Evolutionary conservation across 2,113 vertebrate genomes (phyloP).

Genomic region (Alligator mississippiensis): DNA sequence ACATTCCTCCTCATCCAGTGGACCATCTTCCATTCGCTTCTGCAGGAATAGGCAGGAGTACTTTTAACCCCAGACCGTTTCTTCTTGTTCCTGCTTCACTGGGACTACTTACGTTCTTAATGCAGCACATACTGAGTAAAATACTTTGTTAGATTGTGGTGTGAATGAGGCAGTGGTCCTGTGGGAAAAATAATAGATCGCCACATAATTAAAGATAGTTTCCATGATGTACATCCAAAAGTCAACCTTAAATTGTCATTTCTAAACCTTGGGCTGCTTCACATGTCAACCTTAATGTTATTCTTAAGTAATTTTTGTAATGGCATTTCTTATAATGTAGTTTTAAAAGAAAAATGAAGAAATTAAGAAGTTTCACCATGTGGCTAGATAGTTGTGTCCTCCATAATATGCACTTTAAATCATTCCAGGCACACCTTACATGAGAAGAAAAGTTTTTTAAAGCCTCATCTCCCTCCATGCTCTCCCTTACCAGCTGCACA

Average conservation of each 20-base stretch:
- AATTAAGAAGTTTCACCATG: not conserved
- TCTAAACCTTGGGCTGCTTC: not conserved
- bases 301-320: not conserved
- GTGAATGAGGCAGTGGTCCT: not conserved
- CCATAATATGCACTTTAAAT: accelerated
- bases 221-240: accelerated
- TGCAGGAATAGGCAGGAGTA: not conserved
- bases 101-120: not conserved
- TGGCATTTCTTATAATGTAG: not conserved
- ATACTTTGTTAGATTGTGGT: not conserved
- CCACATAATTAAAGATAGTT: not conserved
- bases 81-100: not conserved
- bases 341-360: not conserved
- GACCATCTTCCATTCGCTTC: not conserved
- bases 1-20: not conserved
- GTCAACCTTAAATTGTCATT: not conserved
- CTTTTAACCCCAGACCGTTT: not conserved
- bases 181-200: not conserved
- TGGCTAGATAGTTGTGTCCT: not conserved
- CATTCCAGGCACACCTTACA: not conserved
- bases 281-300: not conserved
- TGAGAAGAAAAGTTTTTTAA: not conserved
- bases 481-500: not conserved
- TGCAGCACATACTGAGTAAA: not conserved
- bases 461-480: not conserved